These are phyloP conservation scores for Acheta domesticus DNA, from an alignment of 2,888 invertebrate genomes.

Conservation along the genomic window DNA sequence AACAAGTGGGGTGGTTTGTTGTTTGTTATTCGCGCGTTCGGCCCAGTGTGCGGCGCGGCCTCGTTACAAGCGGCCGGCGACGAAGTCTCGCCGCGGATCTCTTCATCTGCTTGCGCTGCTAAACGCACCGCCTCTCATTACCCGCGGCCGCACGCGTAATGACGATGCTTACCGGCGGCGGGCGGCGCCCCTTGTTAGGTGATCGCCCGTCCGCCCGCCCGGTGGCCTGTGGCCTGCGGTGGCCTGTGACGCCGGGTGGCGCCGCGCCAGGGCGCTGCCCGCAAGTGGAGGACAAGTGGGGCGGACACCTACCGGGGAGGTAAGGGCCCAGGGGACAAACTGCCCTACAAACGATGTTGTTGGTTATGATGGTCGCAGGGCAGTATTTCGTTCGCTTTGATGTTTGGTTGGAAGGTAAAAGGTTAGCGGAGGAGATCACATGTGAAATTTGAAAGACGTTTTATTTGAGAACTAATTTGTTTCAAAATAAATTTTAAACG, in stretches of 20 bases:
- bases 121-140: not conserved
- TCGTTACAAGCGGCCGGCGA: not conserved
- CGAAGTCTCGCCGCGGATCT: not conserved
- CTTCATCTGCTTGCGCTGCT: slow-evolving; percentile 3
- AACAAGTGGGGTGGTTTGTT: no score
- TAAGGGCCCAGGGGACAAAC: no score
- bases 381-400: no score
- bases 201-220: not conserved
- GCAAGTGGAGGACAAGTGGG: not conserved
- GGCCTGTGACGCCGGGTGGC: not conserved
- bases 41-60: not conserved
- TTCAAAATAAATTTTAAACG: no score
- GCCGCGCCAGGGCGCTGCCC: not conserved
- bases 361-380: no score
- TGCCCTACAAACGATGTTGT: no score
- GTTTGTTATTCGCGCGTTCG: no score
- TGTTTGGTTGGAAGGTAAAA: no score
- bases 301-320: not conserved
- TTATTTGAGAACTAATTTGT: no score
- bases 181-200: not conserved
- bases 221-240: no score
- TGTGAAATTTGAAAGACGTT: no score
- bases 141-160: not conserved
- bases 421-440: no score
- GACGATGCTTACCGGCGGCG: not conserved